phyloP scores from a whole-genome alignment of 2,797 vertebrate species.

The Alfaro cultratus region DNA sequence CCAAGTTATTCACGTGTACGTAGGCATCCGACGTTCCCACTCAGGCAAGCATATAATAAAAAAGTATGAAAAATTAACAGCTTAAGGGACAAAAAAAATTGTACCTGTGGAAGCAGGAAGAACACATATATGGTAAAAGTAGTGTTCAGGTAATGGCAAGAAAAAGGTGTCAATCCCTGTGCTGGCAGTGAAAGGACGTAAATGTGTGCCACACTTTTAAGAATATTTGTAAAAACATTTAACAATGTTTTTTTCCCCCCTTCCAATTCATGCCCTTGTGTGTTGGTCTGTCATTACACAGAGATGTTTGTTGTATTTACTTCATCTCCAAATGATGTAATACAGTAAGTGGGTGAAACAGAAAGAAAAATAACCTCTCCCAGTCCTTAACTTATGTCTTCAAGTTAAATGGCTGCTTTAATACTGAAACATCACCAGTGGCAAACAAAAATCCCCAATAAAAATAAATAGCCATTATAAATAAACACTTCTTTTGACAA shows the following conservation, averaged over 20 bases:
- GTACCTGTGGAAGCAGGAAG: not conserved
- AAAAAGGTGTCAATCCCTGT: not conserved
- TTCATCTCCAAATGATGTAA: not conserved
- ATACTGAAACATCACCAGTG: slow-evolving; percentile 25
- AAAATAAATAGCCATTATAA: slow-evolving; percentile 22
- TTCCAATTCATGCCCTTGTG: not conserved
- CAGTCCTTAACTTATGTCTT: not conserved
- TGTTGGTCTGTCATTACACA: not conserved
- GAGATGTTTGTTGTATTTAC: not conserved
- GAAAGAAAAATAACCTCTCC: not conserved
- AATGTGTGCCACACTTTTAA: not conserved
- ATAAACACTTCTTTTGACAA: slow-evolving; percentile 38
- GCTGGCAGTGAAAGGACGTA: not conserved
- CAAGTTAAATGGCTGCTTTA: slow-evolving; percentile 11
- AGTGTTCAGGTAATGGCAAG: not conserved
- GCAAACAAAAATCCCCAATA: slow-evolving; percentile 36
- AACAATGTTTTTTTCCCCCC: not conserved
- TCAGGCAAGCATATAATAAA: not conserved
- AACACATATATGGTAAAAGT: not conserved
- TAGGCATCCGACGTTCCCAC: not conserved
- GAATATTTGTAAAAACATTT: no score
- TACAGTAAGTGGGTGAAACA: not conserved
- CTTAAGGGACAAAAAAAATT: not conserved
- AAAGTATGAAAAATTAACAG: not conserved
- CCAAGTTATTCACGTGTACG: not conserved